Evolutionary conservation across 2,888 invertebrate species (phyloP).

Genomic region (Apantesis nais): DNA sequence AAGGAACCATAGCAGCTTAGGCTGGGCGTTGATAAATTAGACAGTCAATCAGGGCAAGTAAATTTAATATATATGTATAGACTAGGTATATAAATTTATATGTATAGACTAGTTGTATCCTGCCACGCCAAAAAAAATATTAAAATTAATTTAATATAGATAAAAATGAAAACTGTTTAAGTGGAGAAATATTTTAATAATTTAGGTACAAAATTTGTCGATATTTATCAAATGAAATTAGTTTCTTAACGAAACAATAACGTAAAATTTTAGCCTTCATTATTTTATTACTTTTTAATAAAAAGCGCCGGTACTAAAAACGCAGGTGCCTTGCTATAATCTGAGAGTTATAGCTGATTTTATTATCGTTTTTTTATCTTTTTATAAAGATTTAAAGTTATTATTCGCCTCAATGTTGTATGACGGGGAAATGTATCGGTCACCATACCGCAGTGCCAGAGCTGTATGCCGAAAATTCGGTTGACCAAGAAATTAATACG

Average conservation of each 20-base stretch:
- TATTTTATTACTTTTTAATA: not conserved
- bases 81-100: no score
- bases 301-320: not conserved
- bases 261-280: not conserved
- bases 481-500: no score
- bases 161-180: no score
- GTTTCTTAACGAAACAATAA: not conserved
- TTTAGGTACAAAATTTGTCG: slow-evolving; percentile 26
- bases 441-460: no score
- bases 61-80: no score
- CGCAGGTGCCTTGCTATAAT: not conserved
- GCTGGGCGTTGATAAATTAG: not conserved
- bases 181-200: not conserved
- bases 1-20: no score
- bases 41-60: not conserved
- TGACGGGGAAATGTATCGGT: not conserved
- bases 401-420: no score
- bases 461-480: no score
- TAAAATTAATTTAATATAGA: no score
- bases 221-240: not conserved
- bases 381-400: not conserved
- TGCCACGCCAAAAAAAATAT: no score
- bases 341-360: no score
- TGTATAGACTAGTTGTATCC: no score
- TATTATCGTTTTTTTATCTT: not conserved